Evolutionary conservation across 2,113 vertebrate species (phyloP).

Genomic region (Nibea albiflora): DNA sequence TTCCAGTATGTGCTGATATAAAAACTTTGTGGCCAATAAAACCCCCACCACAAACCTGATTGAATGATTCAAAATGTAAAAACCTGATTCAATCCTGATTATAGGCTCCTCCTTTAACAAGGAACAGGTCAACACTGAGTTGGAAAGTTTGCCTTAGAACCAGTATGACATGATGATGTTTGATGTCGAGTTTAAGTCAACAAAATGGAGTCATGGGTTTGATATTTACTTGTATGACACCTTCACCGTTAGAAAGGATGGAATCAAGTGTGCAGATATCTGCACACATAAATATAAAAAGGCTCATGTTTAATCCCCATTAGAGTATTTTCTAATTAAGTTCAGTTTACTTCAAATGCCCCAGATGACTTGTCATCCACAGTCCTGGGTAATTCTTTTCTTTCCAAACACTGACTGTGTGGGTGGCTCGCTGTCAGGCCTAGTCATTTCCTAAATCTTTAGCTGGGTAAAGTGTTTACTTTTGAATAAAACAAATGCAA

Average conservation of each 20-base stretch:
- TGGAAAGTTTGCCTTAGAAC: constrained; percentile 29
- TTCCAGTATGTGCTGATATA: too few relatives aligned
- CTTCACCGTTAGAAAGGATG: not conserved
- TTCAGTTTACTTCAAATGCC: not conserved
- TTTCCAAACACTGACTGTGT: not conserved
- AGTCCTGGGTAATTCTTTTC: not conserved
- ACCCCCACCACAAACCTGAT: too few relatives aligned
- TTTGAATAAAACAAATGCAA: constrained; percentile 4
- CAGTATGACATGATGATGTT: not conserved
- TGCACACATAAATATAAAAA: not conserved
- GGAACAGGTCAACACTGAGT: too few relatives aligned
- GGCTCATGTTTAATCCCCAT: not conserved
- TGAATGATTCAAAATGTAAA: too few relatives aligned
- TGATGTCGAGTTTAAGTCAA: constrained; percentile 12
- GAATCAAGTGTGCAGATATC: not conserved
- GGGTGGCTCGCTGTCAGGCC: not conserved
- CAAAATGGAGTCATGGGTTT: not conserved
- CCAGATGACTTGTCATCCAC: not conserved
- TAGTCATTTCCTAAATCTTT: not conserved
- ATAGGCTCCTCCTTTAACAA: too few relatives aligned
- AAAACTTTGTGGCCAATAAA: too few relatives aligned
- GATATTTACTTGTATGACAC: not conserved
- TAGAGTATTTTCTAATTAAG: not conserved
- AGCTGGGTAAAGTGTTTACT: not conserved
- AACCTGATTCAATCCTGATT: too few relatives aligned